Percentiles rank a stretch among this genome's conserved stretches.
Conservation (phyloP, 1,140 invertebrate species). For the Drosophila sp. region DNA sequence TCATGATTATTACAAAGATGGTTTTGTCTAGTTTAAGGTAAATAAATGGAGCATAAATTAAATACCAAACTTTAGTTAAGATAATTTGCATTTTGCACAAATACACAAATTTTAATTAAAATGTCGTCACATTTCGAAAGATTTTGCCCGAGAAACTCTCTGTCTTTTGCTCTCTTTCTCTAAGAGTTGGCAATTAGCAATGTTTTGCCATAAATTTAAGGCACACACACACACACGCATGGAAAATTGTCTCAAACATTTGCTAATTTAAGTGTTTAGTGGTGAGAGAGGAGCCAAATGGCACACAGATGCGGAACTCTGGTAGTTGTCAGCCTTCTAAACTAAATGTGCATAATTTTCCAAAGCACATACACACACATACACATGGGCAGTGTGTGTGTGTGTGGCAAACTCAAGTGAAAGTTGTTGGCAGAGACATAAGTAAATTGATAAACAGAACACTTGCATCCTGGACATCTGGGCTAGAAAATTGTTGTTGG, state of each 20-base stretch:
- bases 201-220: slow-evolving; percentile 71
- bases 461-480: slow-evolving; percentile 21
- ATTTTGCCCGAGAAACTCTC: not conserved
- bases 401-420: slow-evolving; percentile 15
- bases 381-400: not conserved
- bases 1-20: not conserved
- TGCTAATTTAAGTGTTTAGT: slow-evolving; percentile 40
- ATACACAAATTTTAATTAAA: slow-evolving; percentile 74
- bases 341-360: slow-evolving; percentile 76
- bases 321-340: slow-evolving; percentile 61
- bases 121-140: slow-evolving; percentile 59
- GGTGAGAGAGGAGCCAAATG: slow-evolving; percentile 27
- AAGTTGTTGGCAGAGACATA: slow-evolving; percentile 32
- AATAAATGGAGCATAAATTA: slow-evolving; percentile 38
- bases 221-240: not conserved
- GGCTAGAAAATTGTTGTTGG: slow-evolving; percentile 30
- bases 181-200: slow-evolving; percentile 66
- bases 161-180: not conserved
- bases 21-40: not conserved
- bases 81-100: slow-evolving; percentile 48
- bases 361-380: slow-evolving; percentile 55
- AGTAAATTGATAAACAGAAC: slow-evolving; percentile 62
- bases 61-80: slow-evolving; percentile 14
- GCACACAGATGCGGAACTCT: slow-evolving; percentile 40
- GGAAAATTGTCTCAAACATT: slow-evolving; percentile 57